Base-by-base conservation (phyloP, 2,797 vertebrate species). In the Micropoecilia bifurca region DNA sequence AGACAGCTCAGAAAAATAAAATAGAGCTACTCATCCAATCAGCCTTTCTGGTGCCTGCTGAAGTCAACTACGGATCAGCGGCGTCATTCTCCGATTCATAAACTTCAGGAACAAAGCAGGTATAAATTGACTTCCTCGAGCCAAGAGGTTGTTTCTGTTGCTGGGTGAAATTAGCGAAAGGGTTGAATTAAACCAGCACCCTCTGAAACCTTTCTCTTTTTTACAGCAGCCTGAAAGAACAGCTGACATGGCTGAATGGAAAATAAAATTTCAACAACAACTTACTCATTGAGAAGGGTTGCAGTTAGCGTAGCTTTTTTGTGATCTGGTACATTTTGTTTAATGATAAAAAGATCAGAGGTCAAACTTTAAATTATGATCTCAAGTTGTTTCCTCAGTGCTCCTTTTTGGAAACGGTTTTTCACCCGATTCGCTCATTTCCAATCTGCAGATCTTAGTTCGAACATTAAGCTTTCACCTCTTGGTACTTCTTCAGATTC, bases 401-500 rank as follows among this genome's bases (percentile, higher is more conserved):
- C 13, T 3, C 30, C 30, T 33, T 33, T 7, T 18, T 61, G 16
- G 59, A 61, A 61, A 61, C 6, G 1, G 30, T 33, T 61, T 13
- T 59, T 59, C 30, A 8, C 30, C 59, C 2, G 16, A 61, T 33
- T 61, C 14, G 8, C 16, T 36, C 33, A 66, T 66, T 20, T 63
- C 33, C 59, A 63, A 63, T 33, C 30, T 33, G 0, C 30, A 63
- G 33, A 63, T 33, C 59, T 63, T 63, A 8, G 30, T 20, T 63
- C 2, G 30, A 63, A 63, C 33, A 63, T 33, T n/a, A 66, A 81
- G 22, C 71, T 45, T 12, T 45, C 45, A 66, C 48, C 50, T 82
- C 57, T 53, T 68, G 71, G 57, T 82, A 71, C 16, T 66, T 83
- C 57, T 71, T 84, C 16, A 78, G 73, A 47, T 9, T 50, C 61